Base-by-base conservation (phyloP, 2,888 invertebrate genomes). In the Aphidius colemani region DNA sequence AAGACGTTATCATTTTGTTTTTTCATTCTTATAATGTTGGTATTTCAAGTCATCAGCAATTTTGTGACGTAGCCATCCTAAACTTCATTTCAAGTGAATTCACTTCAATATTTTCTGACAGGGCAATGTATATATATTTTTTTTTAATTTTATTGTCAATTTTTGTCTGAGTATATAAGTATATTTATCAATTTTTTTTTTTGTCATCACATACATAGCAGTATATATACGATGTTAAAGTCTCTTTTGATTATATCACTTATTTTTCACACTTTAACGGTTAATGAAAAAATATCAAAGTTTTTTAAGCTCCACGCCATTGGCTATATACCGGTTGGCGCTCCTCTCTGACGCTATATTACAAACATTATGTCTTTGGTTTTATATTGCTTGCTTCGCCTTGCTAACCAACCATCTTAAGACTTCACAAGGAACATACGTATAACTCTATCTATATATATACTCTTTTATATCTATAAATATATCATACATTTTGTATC, bases 261-360 rank as follows among this genome's bases (percentile, higher is more conserved):
- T 55, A 41, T n/a, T 55, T 43, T 43, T 55, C 18, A 18, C 50
- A 43, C 55, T 13, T 43, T 43, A 43, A 9, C 43, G 55, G 13
- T 44, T 9, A 44, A 43, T 41, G 58, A 39, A n/a, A 57, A 48
- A 6, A 41, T 7, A 53, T 6, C 40, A 39, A 53, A 11, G 46
- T 13, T 48, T 63, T 59, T 46, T 65, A 65, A 65, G 68, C 69
- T 71, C 79, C 71, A 77, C 81, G 81, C 81, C 80, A 76, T 73
- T 80, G 80, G 75, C 70, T 76, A 18, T 18, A 74, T 75, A 78
- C 78, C 79, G 80, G 79, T 80, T 78, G 72, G 76, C 78, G 75
- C 78, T 80, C 78, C 78, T 78, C 51, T 53, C 70, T 70, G 30
- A 50, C 56, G 48, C 58, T 53, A 40, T 61, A 40, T 61, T 58